Conservation (phyloP, 2,113 vertebrate genomes). For the Antechinus stuartii region DNA sequence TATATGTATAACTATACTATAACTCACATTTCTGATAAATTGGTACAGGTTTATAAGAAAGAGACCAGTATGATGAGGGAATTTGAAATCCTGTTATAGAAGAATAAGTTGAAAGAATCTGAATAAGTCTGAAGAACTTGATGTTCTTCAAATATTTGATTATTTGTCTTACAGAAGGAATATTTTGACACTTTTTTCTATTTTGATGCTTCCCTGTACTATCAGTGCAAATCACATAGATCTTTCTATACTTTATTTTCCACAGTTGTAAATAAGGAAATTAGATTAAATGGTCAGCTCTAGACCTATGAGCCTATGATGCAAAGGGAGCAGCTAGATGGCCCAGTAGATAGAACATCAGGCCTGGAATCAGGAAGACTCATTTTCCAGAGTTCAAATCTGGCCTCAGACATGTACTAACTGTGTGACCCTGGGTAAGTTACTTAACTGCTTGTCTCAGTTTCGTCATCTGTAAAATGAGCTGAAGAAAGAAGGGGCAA, state of each 20-base stretch:
- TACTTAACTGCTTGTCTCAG: too few species aligned
- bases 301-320: not conserved
- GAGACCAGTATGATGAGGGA: not conserved
- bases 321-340: not conserved
- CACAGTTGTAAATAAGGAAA: not conserved
- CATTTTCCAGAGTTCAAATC: too few species aligned
- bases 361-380: too few species aligned
- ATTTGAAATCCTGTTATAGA: not conserved
- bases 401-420: too few species aligned
- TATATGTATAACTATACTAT: too few species aligned
- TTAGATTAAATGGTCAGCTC: not conserved
- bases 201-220: not conserved
- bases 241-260: not conserved
- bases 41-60: too few species aligned
- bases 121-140: not conserved
- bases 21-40: too few species aligned
- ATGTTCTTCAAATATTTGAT: not conserved
- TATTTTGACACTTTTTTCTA: not conserved
- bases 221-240: not conserved
- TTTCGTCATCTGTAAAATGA: too few species aligned
- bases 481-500: too few species aligned
- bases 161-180: not conserved
- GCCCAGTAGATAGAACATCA: too few species aligned
- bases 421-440: too few species aligned
- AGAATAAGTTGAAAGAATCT: not conserved